Evolutionary conservation across 2,888 invertebrate species (phyloP).

Genomic region (Cephus sareptanus): DNA sequence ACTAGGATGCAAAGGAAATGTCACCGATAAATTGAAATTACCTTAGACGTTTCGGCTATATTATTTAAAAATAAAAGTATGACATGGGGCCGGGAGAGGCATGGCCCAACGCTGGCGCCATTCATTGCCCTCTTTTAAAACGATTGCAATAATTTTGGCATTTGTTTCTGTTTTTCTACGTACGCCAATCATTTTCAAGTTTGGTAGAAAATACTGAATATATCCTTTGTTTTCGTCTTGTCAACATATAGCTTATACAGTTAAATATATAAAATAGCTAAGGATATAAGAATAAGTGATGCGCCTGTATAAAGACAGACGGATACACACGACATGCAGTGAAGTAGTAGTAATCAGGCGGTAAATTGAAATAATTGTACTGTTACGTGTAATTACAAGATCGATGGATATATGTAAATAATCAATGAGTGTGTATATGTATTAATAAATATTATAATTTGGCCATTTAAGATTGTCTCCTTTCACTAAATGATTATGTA

Average conservation of each 20-base stretch:
- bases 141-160: neutral
- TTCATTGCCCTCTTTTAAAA: constrained; percentile 34
- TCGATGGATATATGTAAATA: neutral
- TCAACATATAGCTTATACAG: neutral
- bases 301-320: neutral
- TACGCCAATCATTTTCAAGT: neutral
- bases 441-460: neutral
- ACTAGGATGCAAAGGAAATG: neutral
- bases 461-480: neutral
- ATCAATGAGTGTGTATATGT: neutral
- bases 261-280: neutral
- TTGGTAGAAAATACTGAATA: neutral
- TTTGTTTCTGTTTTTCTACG: neutral
- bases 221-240: neutral
- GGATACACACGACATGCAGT: neutral
- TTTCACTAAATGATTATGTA: neutral
- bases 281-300: neutral
- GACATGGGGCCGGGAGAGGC: constrained; percentile 40
- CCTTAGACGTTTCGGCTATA: constrained; percentile 35
- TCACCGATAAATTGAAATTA: constrained; percentile 22
- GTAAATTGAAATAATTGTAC: neutral
- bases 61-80: constrained; percentile 37
- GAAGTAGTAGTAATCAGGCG: neutral
- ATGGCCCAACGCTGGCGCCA: constrained; percentile 50
- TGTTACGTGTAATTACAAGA: neutral